Base-by-base conservation (phyloP, 2,113 vertebrate species). In the Caretta caretta region DNA sequence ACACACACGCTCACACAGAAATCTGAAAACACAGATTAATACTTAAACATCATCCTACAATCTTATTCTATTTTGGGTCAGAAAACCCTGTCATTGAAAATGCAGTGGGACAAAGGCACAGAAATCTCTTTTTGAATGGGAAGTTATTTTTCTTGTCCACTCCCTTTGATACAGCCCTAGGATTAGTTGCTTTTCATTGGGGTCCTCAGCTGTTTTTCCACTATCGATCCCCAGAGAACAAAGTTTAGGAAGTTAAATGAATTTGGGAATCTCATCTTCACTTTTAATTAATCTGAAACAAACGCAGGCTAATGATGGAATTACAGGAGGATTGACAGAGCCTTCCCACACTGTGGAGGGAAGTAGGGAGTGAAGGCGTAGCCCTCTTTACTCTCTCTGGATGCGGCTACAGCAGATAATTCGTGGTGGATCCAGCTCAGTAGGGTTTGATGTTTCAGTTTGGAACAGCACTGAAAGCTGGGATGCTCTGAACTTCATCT, bases 181-280 rank as follows among this genome's bases (percentile, higher is more conserved):
- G 94, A 94, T 95, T 96, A 93, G 96, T 86, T 50, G 49, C 84
- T 90, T 93, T 93, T 95, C 86, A 94, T 79, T 86, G 85, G 92
- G 92, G 50, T 94, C 65, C 84, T 83, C 93, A 94, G 80, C 49
- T 96, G 80, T 80, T 91, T 89, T 90, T 81, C 53, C 92, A 27
- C 35, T 78, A 69, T 83, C 69, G 62, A 0, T 94, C 87, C 92
- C 95, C 81, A 10, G 93, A 97, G 82, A 96, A 92, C 88, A 93
- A 96, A 94, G 65, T 81, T 96, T 97, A 96, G 72, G 89, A 96
- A 96, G 82, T 92, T 95, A 93, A 95, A 94, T 49, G 87, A 96
- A 78, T 93, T 97, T 89, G 80, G 92, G 83, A 93, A 87, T 54
- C 82, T 97, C 90, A 87, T 96, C 85, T 95, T 95, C 0, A 0